phyloP scores from a whole-genome alignment of 1,140 invertebrate species.

The Pogonus chalceus region DNA sequence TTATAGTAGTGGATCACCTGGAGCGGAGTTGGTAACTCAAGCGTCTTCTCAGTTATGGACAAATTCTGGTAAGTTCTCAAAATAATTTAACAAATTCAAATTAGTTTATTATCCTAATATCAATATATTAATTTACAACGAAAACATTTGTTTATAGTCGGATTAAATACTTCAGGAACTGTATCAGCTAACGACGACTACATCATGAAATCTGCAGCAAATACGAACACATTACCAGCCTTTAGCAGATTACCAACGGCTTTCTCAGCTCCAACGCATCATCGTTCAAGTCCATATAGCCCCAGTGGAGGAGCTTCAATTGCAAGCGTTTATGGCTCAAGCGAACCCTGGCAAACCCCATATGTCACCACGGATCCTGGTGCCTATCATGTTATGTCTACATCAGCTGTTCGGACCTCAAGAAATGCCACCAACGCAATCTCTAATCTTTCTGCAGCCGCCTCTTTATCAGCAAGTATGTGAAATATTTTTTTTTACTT shows the following conservation, averaged over 20 bases:
- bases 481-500: constrained; percentile 13
- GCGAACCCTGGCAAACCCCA: constrained; percentile 10
- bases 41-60: constrained; percentile 27
- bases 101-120: constrained; percentile 1
- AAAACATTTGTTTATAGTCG: constrained; percentile 15
- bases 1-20: constrained; percentile 25
- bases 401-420: constrained; percentile 12
- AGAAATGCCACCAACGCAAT: background rate
- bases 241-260: constrained; percentile 26
- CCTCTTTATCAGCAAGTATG: constrained; percentile 42
- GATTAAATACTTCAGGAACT: constrained; percentile 21
- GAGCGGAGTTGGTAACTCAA: constrained; percentile 14
- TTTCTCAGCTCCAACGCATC: constrained; percentile 10
- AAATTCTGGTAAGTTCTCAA: constrained; percentile 26
- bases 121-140: background rate
- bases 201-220: constrained; percentile 20
- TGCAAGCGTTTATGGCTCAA: constrained; percentile 11
- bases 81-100: background rate
- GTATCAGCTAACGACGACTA: constrained; percentile 25
- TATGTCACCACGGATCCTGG: constrained; percentile 13
- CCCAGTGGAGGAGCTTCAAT: constrained; percentile 13
- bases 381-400: constrained; percentile 9
- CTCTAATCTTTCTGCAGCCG: constrained; percentile 34
- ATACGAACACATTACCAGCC: constrained; percentile 22
- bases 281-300: constrained; percentile 16